Conservation (phyloP, 2,113 vertebrate species). For the Equus quagga region DNA sequence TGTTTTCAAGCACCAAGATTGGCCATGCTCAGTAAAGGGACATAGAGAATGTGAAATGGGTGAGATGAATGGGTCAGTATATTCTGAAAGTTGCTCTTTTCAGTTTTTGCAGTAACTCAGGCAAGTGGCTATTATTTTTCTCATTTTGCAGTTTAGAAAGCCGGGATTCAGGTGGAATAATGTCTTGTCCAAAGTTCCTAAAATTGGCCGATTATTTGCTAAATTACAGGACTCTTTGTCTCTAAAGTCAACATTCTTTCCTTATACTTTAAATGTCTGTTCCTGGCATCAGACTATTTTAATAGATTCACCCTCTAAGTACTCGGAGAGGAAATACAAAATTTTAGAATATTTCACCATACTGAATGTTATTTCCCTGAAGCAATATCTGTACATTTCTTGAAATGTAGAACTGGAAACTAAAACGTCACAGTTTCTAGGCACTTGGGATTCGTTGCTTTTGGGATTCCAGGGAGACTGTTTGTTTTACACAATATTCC, state of each 20-base stretch:
- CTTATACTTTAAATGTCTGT: neutral
- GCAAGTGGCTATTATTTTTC: neutral
- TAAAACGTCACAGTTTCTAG: neutral
- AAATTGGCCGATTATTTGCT: neutral
- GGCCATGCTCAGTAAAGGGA: neutral
- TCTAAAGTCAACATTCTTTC: accelerated
- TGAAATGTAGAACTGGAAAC: neutral
- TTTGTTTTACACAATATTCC: neutral
- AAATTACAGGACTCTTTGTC: too few species aligned
- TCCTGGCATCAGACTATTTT: neutral
- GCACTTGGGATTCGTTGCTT: neutral
- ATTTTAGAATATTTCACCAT: neutral
- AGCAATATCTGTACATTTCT: neutral
- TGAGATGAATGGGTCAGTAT: accelerated
- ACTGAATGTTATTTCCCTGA: neutral
- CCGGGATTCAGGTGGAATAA: neutral
- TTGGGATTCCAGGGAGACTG: accelerated
- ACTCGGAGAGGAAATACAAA: neutral
- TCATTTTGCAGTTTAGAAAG: neutral
- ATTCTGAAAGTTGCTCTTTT: too few species aligned
- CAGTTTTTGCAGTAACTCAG: too few species aligned
- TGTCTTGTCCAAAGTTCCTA: accelerated
- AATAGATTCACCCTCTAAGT: accelerated
- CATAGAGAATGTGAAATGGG: accelerated
- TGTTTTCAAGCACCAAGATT: accelerated